A percentile compares a stretch with the other conserved stretches of the same genome.
Conservation (phyloP, 2,797 vertebrate genomes). For the Rhodeus uyekii region DNA sequence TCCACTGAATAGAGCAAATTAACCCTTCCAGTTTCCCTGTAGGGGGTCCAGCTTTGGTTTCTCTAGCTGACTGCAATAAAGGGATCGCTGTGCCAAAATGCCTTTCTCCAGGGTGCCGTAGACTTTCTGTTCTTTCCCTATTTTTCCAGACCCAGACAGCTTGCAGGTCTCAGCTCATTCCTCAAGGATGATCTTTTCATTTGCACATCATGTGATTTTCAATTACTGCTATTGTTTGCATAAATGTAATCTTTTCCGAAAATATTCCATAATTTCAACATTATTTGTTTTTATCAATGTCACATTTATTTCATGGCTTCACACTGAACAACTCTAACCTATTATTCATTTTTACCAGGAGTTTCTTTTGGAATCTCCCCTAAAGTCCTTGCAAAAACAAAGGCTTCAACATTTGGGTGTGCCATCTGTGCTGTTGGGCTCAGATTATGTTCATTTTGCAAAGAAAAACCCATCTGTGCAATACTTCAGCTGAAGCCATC, state of each 20-base stretch:
- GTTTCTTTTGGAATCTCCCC: slow-evolving; percentile 29
- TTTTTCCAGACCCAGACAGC: neutral
- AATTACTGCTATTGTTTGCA: neutral
- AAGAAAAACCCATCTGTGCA: neutral
- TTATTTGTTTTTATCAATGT: neutral
- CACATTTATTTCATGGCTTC: neutral
- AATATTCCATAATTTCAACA: neutral
- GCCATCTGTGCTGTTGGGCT: slow-evolving; percentile 7
- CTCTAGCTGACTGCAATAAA: slow-evolving; percentile 14
- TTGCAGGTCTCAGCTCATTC: slow-evolving; percentile 2
- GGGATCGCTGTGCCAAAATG: neutral
- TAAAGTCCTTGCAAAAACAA: slow-evolving; percentile 28
- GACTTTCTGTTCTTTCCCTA: slow-evolving; percentile 6
- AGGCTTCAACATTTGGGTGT: slow-evolving; percentile 1
- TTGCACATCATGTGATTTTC: neutral
- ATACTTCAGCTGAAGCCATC: neutral
- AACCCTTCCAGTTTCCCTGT: slow-evolving; percentile 48
- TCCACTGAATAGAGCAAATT: slow-evolving; percentile 40
- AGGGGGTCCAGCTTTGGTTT: neutral
- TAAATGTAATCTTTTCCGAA: neutral
- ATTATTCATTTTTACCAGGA: neutral
- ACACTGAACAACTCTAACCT: neutral
- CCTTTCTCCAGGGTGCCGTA: neutral
- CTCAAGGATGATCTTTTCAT: slow-evolving; percentile 17
- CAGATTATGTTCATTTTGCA: neutral